These are phyloP conservation scores for Hydractinia symbiolongicarpus DNA, from an alignment of 30 jellyfish, hydroid and myxozoan genomes.

Conservation along the genomic window DNA sequence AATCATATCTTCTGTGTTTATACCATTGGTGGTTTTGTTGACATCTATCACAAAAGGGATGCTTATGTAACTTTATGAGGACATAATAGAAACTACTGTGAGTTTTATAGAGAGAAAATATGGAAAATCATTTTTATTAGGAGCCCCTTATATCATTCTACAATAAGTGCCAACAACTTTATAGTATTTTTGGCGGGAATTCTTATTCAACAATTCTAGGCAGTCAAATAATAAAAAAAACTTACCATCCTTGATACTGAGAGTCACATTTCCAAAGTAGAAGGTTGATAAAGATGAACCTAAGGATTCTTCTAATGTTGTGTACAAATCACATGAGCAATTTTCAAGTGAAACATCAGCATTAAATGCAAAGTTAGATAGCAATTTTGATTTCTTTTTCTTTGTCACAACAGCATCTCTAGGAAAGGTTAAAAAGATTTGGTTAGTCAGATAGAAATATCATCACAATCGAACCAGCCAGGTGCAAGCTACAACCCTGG, in stretches of 20 bases:
- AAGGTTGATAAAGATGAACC: conserved; percentile 33
- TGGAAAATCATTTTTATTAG: too few species aligned
- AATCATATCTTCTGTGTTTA: too few species aligned
- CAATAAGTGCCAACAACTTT: too few species aligned
- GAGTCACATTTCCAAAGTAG: conserved; percentile 47
- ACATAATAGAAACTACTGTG: too few species aligned
- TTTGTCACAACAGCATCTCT: background rate
- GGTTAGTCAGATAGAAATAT: background rate
- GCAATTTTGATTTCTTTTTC: background rate
- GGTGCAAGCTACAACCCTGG: too few species aligned
- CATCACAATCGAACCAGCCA: too few species aligned
- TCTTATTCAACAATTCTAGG: background rate
- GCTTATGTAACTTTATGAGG: too few species aligned
- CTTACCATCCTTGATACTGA: conserved; percentile 28
- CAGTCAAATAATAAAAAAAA: background rate
- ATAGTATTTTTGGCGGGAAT: too few species aligned
- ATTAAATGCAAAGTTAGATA: background rate
- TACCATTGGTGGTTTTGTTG: too few species aligned
- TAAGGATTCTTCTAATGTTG: conserved; percentile 19
- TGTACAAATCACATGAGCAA: conserved; percentile 67
- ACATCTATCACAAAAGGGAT: too few species aligned
- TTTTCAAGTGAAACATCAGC: conserved; percentile 36
- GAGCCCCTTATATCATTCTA: too few species aligned
- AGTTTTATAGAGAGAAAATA: too few species aligned
- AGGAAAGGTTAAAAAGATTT: background rate